A percentile compares a stretch with the other conserved stretches of the same genome.
phyloP scores from a whole-genome alignment of 2,113 vertebrate genomes.

The Mirza zaza region DNA sequence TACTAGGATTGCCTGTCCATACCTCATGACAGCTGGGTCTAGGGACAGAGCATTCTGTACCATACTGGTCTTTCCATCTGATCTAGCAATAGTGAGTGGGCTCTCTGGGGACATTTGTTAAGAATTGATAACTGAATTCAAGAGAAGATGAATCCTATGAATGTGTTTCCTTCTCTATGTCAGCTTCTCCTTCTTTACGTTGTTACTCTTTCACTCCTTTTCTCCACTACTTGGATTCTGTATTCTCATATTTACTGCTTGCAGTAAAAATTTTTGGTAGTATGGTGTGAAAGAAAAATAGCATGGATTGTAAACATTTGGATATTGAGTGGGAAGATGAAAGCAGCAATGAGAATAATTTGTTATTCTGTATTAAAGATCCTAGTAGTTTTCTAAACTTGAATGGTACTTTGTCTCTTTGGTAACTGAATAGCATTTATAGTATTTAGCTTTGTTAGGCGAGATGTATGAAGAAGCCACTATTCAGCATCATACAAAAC shows the following conservation, averaged over 20 bases:
- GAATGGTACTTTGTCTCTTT: background rate
- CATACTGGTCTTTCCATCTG: slow-evolving; percentile 31
- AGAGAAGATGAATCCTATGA: background rate
- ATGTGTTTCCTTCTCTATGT: background rate
- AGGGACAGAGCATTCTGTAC: background rate
- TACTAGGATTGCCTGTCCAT: background rate
- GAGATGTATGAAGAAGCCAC: background rate
- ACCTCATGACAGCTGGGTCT: background rate
- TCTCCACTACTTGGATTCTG: background rate
- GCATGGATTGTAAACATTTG: background rate
- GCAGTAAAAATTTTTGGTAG: background rate
- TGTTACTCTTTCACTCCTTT: background rate
- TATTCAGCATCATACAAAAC: background rate
- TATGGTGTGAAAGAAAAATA: background rate
- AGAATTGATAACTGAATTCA: background rate
- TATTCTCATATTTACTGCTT: background rate
- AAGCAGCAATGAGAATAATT: slow-evolving; percentile 13
- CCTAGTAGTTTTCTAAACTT: background rate
- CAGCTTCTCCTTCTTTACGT: background rate
- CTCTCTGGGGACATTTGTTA: slow-evolving; percentile 10
- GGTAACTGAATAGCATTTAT: background rate
- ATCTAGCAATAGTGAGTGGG: background rate
- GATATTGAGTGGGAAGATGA: slow-evolving; percentile 16
- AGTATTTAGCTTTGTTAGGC: slow-evolving; percentile 33
- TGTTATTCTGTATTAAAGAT: slow-evolving; percentile 29